Percentiles rank a stretch among this genome's conserved stretches.
These are phyloP conservation scores for Myiagra hebetior DNA, from an alignment of 2,113 vertebrate genomes.

Conservation along the genomic window DNA sequence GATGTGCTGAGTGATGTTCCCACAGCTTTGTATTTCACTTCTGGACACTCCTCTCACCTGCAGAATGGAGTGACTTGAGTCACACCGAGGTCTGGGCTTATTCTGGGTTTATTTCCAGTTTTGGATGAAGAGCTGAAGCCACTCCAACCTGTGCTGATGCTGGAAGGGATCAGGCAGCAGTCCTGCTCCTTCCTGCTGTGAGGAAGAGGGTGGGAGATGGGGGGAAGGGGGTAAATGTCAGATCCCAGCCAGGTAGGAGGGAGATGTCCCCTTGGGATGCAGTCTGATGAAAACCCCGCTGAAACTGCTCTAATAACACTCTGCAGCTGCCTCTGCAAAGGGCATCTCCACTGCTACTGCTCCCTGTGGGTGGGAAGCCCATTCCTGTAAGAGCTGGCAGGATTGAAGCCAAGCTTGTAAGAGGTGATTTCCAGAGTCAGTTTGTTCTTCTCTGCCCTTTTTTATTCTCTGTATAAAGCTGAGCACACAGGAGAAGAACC, in stretches of 20 bases:
- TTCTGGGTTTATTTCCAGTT: not conserved
- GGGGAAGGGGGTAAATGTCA: not conserved
- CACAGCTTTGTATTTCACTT: not conserved
- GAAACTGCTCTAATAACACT: not conserved
- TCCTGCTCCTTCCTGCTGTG: not conserved
- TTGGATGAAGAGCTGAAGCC: not conserved
- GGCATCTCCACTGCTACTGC: not conserved
- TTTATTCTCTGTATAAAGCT: not conserved
- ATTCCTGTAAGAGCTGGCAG: not conserved
- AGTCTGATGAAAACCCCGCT: not conserved
- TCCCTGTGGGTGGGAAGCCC: accelerated
- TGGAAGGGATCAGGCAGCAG: not conserved
- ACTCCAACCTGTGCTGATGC: accelerated
- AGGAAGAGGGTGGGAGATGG: not conserved
- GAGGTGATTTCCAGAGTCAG: not conserved
- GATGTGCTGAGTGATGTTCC: not conserved
- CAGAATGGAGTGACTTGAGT: accelerated
- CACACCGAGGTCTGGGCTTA: not conserved
- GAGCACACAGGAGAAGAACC: not conserved
- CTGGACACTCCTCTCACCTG: not conserved
- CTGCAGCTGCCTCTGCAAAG: not conserved
- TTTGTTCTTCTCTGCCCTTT: not conserved
- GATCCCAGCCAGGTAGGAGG: not conserved
- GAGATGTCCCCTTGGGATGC: not conserved
- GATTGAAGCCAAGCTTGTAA: not conserved